Base-by-base conservation (phyloP, 2,113 vertebrate species). In the Sturnus vulgaris region DNA sequence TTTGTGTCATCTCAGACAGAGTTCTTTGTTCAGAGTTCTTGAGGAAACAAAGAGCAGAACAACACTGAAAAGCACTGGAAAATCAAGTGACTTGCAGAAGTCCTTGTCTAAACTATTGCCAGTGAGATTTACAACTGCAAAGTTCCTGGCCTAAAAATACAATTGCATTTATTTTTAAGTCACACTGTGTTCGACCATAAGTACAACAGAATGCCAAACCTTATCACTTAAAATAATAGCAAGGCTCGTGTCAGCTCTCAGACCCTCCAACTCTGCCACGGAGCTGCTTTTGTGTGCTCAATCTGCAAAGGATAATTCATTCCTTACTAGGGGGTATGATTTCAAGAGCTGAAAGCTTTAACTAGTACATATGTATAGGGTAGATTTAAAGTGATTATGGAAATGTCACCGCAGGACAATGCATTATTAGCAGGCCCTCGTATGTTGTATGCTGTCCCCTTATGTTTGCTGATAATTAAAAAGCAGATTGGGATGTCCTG, bases 391-490 rank as follows among this genome's bases (percentile, higher is more conserved):
- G 78, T 77, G 81, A 97, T 97, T 96, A 94, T 94, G 94, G 94
- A 97, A 96, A 96, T 97, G 88, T 93, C 93, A 96, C 93, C 23
- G 1, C 90, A 89, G 87, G 95, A 96, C 95, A 97, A 90, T 94
- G 61, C 66, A 50, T 93, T 90, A 96, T 95, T 93, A 95, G 93
- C 24, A 44, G 81, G 71, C 66, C 42, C 68, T 95, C 93, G 56
- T 86, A 93, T 92, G 91, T 86, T 89, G 65, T 85, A 10, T 90
- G 69, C 92, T 94, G 87, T 92, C 89, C 88, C 95, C 94, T 97
- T 95, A 85, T 93, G 95, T 97, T 97, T 97, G 93, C 94, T 91
- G 94, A 92, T 97, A 97, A 97, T 97, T 97, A 96, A 95, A 92
- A 94, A 97, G 93, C 96, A 96, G 95, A 97, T 97, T 95, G 94